Conservation (phyloP, 2,113 vertebrate species). For the Nesoenas mayeri region DNA sequence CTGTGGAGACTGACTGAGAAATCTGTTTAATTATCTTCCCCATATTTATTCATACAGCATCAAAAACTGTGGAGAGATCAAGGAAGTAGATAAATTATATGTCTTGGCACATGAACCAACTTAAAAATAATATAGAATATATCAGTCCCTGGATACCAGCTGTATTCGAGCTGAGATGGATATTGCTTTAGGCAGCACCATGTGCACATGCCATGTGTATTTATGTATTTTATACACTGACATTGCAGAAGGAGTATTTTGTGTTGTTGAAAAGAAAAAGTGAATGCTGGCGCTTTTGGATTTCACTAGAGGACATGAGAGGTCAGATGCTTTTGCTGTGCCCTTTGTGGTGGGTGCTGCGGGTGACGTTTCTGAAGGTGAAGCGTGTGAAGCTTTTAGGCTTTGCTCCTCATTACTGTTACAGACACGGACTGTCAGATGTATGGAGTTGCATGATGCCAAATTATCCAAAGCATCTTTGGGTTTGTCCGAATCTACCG, state of each 20-base stretch:
- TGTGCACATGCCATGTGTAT: fast-evolving
- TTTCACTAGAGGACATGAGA: not conserved
- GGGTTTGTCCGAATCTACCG: not conserved
- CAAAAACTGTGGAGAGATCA: not conserved
- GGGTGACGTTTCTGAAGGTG: not conserved
- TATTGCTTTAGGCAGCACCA: not conserved
- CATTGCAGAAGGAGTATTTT: not conserved
- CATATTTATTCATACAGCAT: not conserved
- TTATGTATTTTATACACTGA: not conserved
- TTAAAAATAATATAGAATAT: not conserved
- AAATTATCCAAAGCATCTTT: not conserved
- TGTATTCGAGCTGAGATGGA: not conserved
- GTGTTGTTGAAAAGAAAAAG: not conserved
- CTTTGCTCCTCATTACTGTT: not conserved
- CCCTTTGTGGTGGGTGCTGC: not conserved
- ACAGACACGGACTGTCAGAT: not conserved
- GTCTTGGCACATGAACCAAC: not conserved
- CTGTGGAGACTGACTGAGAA: not conserved
- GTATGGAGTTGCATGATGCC: not conserved
- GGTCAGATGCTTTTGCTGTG: fast-evolving
- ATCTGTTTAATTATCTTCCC: not conserved
- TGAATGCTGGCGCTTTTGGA: fast-evolving
- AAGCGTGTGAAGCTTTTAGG: not conserved
- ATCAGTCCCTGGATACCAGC: not conserved
- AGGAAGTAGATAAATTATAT: not conserved